Percentiles rank a stretch among this genome's conserved stretches.
These are phyloP conservation scores for Eueides isabella DNA, from an alignment of 1,140 invertebrate species.

Conservation along the genomic window DNA sequence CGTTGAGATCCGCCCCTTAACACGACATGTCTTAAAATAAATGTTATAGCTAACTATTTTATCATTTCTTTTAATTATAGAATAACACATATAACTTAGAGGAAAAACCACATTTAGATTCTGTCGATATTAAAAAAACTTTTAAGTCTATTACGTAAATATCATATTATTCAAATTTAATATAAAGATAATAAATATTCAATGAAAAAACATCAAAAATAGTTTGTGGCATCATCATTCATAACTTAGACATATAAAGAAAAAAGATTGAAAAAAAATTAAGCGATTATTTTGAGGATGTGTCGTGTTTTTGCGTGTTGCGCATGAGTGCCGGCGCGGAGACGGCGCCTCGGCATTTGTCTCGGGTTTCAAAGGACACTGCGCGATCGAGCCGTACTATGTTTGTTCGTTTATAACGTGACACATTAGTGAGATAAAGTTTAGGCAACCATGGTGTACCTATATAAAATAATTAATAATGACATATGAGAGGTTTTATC, in stretches of 20 bases:
- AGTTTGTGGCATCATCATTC: slow-evolving; percentile 50
- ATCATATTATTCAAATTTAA: background rate
- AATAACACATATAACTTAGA: too few species aligned
- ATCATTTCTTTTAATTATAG: too few species aligned
- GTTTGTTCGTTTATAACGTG: background rate
- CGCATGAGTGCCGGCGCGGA: slow-evolving; percentile 54
- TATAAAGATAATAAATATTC: background rate
- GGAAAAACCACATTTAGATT: too few species aligned
- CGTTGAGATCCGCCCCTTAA: too few species aligned
- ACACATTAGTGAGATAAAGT: background rate
- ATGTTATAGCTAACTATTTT: too few species aligned
- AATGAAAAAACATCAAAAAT: slow-evolving; percentile 32
- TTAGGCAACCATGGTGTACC: too few species aligned
- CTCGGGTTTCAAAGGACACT: slow-evolving; percentile 59
- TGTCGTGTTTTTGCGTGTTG: slow-evolving; percentile 60
- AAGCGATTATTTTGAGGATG: slow-evolving; percentile 62
- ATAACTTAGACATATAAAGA: slow-evolving; percentile 46
- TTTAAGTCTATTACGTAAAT: background rate
- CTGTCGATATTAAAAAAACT: background rate
- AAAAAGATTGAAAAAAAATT: slow-evolving; percentile 39
- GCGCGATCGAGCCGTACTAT: slow-evolving; percentile 43
- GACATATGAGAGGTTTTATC: background rate
- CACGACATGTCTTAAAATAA: too few species aligned
- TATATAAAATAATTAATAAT: too few species aligned
- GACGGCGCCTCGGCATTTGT: slow-evolving; percentile 55